Evolutionary conservation across 2,888 invertebrate species (phyloP).

Genomic region (Mythimna albipuncta): DNA sequence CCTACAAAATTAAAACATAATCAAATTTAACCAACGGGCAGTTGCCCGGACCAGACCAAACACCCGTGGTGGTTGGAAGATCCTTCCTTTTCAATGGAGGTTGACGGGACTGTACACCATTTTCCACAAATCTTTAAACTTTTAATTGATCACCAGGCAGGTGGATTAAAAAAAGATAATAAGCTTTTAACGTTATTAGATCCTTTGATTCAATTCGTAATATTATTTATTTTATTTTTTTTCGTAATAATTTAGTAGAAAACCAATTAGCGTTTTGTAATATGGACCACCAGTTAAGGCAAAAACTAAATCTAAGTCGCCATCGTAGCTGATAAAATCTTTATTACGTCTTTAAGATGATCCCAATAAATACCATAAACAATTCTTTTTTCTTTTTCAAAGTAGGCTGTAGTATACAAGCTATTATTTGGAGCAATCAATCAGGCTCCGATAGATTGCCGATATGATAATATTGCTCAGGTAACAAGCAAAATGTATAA

Average conservation of each 20-base stretch:
- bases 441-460: conserved; percentile 39
- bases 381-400: not conserved
- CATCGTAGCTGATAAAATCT: conserved; percentile 29
- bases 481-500: conserved; percentile 1
- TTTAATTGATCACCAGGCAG: no score
- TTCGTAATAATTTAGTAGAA: not conserved
- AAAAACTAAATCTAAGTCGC: conserved; percentile 4
- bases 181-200: no score
- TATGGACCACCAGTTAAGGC: not conserved
- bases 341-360: conserved; percentile 26
- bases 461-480: conserved; percentile 29
- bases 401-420: not conserved
- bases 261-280: not conserved
- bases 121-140: no score
- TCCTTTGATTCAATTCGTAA: not conserved
- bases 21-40: no score
- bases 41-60: no score
- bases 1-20: no score
- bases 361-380: not conserved
- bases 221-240: not conserved
- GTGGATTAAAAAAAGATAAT: no score
- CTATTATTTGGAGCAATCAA: conserved; percentile 45
- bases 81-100: no score
- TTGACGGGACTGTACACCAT: no score
- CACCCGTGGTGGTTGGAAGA: no score